Evolutionary conservation across 2,113 vertebrate species (phyloP), one percentile per base, ranked within the genome.

Genomic region (Typhlomys cinereus): DNA sequence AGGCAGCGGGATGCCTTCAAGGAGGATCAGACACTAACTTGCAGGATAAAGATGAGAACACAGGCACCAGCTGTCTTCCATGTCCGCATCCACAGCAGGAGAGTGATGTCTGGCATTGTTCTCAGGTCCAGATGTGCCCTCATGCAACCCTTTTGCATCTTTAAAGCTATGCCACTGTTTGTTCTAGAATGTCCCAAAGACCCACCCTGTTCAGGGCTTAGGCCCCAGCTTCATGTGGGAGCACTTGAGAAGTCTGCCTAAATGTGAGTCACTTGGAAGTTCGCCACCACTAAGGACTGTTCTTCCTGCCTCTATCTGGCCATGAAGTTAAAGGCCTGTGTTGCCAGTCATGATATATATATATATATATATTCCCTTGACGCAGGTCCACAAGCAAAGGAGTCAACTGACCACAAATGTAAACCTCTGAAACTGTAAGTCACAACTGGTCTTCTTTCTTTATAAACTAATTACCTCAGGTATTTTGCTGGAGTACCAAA

Each of bases 31-130:
- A 52, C 46, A 67, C 11, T 2, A 29, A 48, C 1, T 1, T 13
- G 31, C 10, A 74, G 44, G 59, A 41, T 54, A 46, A 57, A 44
- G 54, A 25, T 0, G 11, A 12, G 1, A 27, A 0, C 5, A 17
- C 6, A 14, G 7, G 4, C 67, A 36, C 54, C 27, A 73, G 66
- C 48, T 21, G 7, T 31, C 29, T 8, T 15, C 15, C 13, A 27
- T 8, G 2, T 5, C 31, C 27, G 23, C 34, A 12, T 4, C 25
- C 46, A 21, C 6, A 20, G 41, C 27, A 92, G 17, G 52, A 75
- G 50, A 1, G 46, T 7, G 27, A 50, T 1, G 12, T 31, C 52
- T 64, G 29, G 46, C 59, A 34, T 20, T 34, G 50, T 39, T 29
- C 3, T 34, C 7, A 54, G 88, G 39, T 50, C 21, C 34, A 34